A percentile compares a stretch with the other conserved stretches of the same genome.
phyloP scores from a whole-genome alignment of 2,797 vertebrate genomes.

The Rhincodon typus region DNA sequence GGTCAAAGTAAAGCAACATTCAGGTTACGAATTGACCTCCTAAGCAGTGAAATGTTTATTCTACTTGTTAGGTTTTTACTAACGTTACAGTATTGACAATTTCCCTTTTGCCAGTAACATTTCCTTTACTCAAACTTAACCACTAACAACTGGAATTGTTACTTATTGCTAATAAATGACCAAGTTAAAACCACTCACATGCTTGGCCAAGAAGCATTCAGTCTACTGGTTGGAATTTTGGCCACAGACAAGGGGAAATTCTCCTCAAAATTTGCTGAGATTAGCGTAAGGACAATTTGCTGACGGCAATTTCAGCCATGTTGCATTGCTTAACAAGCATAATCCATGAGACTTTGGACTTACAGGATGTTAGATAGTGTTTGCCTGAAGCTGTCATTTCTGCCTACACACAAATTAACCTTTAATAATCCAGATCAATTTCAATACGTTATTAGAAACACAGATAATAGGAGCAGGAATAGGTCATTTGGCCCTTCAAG shows the following conservation, averaged over 20 bases:
- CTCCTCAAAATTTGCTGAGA: neutral
- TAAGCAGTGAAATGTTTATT: neutral
- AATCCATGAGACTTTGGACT: neutral
- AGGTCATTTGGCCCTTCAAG: no score
- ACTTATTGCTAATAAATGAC: neutral
- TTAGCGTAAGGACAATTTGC: neutral
- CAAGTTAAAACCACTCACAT: neutral
- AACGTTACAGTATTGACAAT: neutral
- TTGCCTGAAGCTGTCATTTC: neutral
- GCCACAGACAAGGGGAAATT: neutral
- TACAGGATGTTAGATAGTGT: neutral
- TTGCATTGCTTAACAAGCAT: neutral
- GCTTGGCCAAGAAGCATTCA: neutral
- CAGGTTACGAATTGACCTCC: neutral
- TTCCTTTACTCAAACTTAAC: neutral
- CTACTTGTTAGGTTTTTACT: neutral
- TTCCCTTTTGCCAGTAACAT: neutral
- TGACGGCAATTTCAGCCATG: neutral
- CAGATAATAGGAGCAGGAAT: no score
- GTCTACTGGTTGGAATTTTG: neutral
- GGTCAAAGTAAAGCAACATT: neutral
- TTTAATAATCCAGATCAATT: neutral
- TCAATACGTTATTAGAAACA: neutral
- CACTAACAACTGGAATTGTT: neutral
- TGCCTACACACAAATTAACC: neutral